Evolutionary conservation across 2,888 invertebrate species (phyloP).

Genomic region (Orthonevra nobilis): DNA sequence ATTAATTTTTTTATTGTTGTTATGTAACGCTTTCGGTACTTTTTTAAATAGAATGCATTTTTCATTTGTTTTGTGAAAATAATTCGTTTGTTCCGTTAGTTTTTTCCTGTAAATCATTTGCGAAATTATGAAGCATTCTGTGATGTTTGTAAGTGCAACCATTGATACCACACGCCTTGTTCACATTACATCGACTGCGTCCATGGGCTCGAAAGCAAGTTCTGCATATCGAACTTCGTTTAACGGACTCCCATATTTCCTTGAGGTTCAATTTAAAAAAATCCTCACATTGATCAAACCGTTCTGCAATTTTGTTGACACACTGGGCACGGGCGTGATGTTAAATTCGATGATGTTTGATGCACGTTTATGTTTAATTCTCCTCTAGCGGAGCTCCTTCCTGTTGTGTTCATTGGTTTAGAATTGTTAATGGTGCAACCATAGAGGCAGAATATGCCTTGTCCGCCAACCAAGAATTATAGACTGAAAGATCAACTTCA

Average conservation of each 20-base stretch:
- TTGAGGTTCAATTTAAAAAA: conserved; percentile 4
- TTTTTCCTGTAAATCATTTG: too few species aligned
- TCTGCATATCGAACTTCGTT: conserved; percentile 9
- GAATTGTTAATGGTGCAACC: not conserved
- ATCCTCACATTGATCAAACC: not conserved
- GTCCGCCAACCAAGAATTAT: not conserved
- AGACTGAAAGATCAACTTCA: not conserved
- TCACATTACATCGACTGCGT: not conserved
- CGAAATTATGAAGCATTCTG: conserved; percentile 16
- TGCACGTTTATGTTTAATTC: not conserved
- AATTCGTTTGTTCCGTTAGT: not conserved
- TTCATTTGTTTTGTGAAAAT: conserved; percentile 12
- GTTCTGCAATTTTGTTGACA: not conserved
- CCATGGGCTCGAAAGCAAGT: conserved; percentile 14
- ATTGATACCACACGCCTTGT: conserved; percentile 3
- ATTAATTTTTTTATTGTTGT: conserved; percentile 27
- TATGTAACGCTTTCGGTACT: conserved; percentile 53
- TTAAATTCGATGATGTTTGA: not conserved
- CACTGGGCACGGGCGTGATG: not conserved
- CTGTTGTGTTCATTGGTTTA: not conserved
- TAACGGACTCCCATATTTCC: conserved; percentile 5
- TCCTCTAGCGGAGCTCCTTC: not conserved
- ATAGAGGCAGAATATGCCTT: not conserved
- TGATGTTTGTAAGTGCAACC: conserved; percentile 23
- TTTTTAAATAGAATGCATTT: conserved; percentile 37